These are phyloP conservation scores for Marmota flaviventris DNA, from an alignment of 2,113 vertebrate species.

Conservation along the genomic window DNA sequence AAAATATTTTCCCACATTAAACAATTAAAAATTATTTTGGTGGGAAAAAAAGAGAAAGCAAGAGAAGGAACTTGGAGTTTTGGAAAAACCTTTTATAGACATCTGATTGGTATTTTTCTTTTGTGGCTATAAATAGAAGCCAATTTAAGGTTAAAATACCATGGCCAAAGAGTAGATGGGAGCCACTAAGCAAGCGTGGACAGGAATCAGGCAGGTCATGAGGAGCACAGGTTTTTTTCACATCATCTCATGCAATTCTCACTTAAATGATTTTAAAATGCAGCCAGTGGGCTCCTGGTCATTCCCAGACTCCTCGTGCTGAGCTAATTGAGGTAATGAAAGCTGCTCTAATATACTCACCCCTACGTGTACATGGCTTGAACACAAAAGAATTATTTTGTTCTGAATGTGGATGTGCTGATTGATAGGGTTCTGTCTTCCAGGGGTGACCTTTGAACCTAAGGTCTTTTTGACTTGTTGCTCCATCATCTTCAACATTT, in stretches of 20 bases:
- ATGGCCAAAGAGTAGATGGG: not conserved
- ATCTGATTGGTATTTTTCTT: conserved; percentile 39
- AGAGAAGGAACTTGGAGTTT: conserved; percentile 15
- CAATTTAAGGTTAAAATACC: not conserved
- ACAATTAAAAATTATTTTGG: conserved; percentile 64
- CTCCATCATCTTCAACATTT: not conserved
- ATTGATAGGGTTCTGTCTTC: not conserved
- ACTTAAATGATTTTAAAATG: not conserved
- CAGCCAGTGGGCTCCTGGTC: not conserved
- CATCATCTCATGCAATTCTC: not conserved
- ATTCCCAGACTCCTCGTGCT: not conserved
- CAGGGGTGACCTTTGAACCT: not conserved
- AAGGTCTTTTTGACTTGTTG: not conserved
- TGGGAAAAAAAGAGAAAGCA: not conserved
- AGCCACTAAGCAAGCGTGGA: not conserved
- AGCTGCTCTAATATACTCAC: not conserved
- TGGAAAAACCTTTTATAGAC: conserved; percentile 12
- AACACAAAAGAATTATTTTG: not conserved
- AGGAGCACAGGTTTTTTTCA: not conserved
- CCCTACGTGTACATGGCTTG: not conserved
- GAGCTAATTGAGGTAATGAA: not conserved
- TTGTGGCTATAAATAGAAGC: conserved; percentile 20
- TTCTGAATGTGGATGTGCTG: not conserved
- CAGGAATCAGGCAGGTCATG: not conserved
- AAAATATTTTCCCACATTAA: conserved; percentile 72